phyloP scores from a whole-genome alignment of 2,888 invertebrate genomes.

The Standfussiana lucernea region DNA sequence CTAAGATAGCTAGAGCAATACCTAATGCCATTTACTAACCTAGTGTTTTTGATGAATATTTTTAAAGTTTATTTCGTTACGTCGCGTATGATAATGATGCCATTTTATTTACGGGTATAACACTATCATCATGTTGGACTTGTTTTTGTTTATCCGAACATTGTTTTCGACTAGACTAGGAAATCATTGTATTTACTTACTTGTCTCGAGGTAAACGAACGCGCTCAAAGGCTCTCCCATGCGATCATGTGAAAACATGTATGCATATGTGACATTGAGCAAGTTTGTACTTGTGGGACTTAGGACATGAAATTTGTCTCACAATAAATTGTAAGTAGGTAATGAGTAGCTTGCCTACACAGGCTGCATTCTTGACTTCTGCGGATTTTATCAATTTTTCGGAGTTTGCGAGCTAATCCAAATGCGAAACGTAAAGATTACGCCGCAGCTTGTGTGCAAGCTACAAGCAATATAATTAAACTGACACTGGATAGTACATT shows the following conservation, averaged over 20 bases:
- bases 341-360: background rate
- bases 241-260: background rate
- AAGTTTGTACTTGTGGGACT: background rate
- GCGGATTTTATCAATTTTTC: background rate
- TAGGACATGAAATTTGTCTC: conserved; percentile 9
- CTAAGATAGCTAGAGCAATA: conserved; percentile 40
- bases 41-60: conserved; percentile 59
- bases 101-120: conserved; percentile 63
- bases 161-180: conserved; percentile 27
- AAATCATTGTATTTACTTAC: conserved; percentile 17
- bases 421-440: background rate
- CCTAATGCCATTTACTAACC: conserved; percentile 48
- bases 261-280: background rate
- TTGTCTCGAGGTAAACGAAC: conserved; percentile 3
- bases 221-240: background rate
- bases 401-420: background rate
- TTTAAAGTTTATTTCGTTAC: conserved; percentile 62
- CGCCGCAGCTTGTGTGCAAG: background rate
- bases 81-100: conserved; percentile 56
- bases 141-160: conserved; percentile 42
- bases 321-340: conserved; percentile 36
- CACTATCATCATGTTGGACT: conserved; percentile 32
- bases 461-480: conserved; percentile 28
- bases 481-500: conserved; percentile 4
- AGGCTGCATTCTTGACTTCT: conserved; percentile 7